Base-by-base conservation (phyloP, 2,888 invertebrate species). In the Petrolisthes cinctipes region DNA sequence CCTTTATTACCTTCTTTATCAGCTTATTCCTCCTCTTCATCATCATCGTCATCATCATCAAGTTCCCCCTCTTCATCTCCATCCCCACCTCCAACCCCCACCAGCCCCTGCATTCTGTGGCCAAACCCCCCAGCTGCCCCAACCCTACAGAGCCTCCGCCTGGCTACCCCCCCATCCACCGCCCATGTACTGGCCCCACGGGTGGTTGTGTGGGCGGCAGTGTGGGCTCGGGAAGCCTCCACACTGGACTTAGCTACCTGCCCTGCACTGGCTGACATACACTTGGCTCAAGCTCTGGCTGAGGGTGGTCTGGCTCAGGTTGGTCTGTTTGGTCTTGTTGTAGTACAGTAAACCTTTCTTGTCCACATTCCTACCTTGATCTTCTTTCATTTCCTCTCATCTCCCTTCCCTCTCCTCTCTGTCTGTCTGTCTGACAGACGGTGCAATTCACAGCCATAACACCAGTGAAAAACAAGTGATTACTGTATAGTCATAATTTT, bases 181-280 rank as follows among this genome's bases (percentile, higher is more conserved):
- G 82, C 57, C 56, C 85, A 85, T 23, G 84, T 56, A 23, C 23
- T 88, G 51, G 85, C 76, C 66, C 68, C 85, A 6, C 76, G 54
- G 66, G 85, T 85, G 54, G 85, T 66, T 23, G 85, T 85, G 68
- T 88, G 88, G 88, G 85, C 85, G 17, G 11, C 85, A 54, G 82
- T 85, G 57, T 85, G 88, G 85, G 88, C 85, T 68, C 6, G 17
- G 14, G 4, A 14, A 0, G 88, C 88, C 37, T 17, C 53, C 68
- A 82, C 78, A 17, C 11, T 88, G 0, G 85, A 85, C 76, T 20
- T 88, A 14, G 88, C 85, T 54, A 85, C 85, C 68, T 88, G 88
- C 71, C 76, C n/a, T 5, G 54, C 20, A 71, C 73, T 88, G 23
- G 56, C 82, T 4, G 88, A 88, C 78, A 57, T 82, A 7, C 82